These are phyloP conservation scores for Drosophila hydei DNA, from an alignment of 1,140 invertebrate genomes.

Conservation along the genomic window DNA sequence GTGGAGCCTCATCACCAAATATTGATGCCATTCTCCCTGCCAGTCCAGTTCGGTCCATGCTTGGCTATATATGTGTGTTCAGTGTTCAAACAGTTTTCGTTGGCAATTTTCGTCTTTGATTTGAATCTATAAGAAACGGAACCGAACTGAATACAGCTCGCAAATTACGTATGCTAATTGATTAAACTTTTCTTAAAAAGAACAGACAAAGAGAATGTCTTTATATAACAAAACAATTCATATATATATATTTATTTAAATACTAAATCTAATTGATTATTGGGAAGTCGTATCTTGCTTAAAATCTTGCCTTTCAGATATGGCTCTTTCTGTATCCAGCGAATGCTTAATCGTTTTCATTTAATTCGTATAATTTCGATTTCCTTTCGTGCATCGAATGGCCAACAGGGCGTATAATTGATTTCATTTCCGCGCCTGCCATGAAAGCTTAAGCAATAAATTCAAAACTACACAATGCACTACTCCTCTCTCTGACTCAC, in stretches of 20 bases:
- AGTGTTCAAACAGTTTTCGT: constrained; percentile 20
- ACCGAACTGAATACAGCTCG: not conserved
- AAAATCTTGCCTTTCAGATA: not conserved
- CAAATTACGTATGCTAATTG: no score
- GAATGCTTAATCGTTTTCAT: constrained; percentile 55
- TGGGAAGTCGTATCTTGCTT: not conserved
- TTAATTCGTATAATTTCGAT: constrained; percentile 71
- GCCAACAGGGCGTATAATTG: constrained; percentile 77
- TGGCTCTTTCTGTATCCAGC: not conserved
- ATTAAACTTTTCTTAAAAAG: no score
- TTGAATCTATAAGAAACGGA: constrained; percentile 23
- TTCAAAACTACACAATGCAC: constrained; percentile 55
- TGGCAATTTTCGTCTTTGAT: constrained; percentile 30
- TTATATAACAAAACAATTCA: no score
- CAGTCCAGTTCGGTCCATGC: not conserved
- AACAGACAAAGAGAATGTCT: no score
- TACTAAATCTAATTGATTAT: no score
- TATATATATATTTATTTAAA: no score
- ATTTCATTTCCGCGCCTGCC: constrained; percentile 70
- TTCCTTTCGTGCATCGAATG: constrained; percentile 67
- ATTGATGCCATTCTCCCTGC: not conserved
- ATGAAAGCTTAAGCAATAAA: constrained; percentile 58
- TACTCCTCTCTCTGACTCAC: no score
- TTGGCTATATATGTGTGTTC: constrained; percentile 37
- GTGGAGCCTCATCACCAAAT: not conserved